Evolutionary conservation across 2,888 invertebrate species (phyloP).

Genomic region (Rhodophaea formosa): DNA sequence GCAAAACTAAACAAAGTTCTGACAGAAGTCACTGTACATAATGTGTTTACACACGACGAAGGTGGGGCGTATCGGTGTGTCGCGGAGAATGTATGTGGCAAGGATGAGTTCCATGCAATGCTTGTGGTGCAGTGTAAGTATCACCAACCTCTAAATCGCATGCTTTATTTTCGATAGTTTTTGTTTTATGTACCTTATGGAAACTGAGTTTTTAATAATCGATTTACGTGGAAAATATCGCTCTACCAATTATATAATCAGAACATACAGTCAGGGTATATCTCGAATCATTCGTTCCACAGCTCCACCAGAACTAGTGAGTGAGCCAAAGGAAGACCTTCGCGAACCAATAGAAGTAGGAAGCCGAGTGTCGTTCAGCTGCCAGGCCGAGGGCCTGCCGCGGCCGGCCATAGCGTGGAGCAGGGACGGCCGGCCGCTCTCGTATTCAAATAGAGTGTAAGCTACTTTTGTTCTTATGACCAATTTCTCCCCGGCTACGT

Average conservation of each 20-base stretch:
- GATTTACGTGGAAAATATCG: no score
- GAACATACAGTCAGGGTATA: no score
- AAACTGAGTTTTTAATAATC: no score
- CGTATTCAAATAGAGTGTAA: conserved; percentile 57
- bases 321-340: conserved; percentile 19
- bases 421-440: conserved; percentile 57
- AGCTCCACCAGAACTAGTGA: conserved; percentile 50
- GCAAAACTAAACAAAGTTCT: conserved; percentile 30
- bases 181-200: no score
- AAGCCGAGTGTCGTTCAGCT: conserved; percentile 46
- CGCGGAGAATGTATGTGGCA: conserved; percentile 58
- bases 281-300: conserved; percentile 5
- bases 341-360: conserved; percentile 45
- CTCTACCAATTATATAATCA: no score
- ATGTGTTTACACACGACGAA: conserved; percentile 48
- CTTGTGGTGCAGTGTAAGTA: conserved; percentile 67
- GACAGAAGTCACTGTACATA: conserved; percentile 35
- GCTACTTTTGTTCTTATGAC: no score
- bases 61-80: conserved; percentile 59
- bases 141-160: no score
- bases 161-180: no score
- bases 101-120: conserved; percentile 46
- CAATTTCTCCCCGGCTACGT: no score
- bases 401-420: conserved; percentile 69
- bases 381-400: conserved; percentile 59